These are phyloP conservation scores for Drosophila koepferae DNA, from an alignment of 2,888 invertebrate genomes.

Conservation along the genomic window DNA sequence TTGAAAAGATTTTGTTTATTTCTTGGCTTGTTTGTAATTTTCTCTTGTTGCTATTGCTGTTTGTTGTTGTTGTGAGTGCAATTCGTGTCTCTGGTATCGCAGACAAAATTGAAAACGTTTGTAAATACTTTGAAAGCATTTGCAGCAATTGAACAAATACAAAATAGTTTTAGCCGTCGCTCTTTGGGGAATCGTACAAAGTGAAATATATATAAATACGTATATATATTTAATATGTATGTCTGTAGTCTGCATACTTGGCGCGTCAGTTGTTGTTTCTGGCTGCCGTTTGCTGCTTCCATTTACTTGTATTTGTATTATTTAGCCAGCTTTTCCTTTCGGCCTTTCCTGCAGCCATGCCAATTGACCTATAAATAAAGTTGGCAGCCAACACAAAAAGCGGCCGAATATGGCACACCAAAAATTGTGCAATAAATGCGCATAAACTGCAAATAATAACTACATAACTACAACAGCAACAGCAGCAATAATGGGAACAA, in stretches of 20 bases:
- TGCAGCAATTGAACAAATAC: conserved; percentile 80
- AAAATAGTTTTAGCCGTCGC: conserved; percentile 61
- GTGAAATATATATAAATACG: conserved; percentile 47
- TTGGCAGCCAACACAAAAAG: conserved; percentile 69
- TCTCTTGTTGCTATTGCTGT: conserved; percentile 22
- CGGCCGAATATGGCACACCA: conserved; percentile 65
- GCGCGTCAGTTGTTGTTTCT: conserved; percentile 25
- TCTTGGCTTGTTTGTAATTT: conserved; percentile 34
- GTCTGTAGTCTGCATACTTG: conserved; percentile 39
- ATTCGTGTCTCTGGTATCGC: conserved; percentile 61
- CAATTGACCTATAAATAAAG: conserved; percentile 73
- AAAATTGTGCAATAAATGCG: conserved; percentile 73
- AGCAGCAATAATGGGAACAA: conserved; percentile 1
- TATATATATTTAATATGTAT: conserved; percentile 34
- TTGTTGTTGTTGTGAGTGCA: conserved; percentile 47
- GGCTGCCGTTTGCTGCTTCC: conserved; percentile 25
- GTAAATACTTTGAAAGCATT: conserved; percentile 79
- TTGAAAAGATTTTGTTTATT: not conserved
- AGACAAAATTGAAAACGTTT: conserved; percentile 73
- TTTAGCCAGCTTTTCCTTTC: conserved; percentile 38
- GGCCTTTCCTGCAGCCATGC: conserved; percentile 44
- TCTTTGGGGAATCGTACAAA: conserved; percentile 65
- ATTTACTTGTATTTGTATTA: conserved; percentile 17
- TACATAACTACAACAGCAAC: conserved; percentile 25
- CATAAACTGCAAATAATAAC: conserved; percentile 56